Conservation (phyloP, 2,113 vertebrate genomes). For the Hydrolagus affinis region DNA sequence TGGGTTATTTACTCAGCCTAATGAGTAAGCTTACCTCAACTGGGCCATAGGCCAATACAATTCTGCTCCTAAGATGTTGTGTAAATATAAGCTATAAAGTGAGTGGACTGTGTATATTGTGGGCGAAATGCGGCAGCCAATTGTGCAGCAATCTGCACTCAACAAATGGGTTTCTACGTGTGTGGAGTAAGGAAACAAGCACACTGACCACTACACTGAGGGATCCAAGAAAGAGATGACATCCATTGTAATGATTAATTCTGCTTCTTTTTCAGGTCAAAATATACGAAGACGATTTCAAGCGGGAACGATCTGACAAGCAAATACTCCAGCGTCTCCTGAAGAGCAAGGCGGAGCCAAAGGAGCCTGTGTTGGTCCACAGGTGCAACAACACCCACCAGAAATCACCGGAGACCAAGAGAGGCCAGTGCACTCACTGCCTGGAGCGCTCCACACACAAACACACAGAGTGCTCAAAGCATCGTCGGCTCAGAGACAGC, state of each 20-base stretch:
- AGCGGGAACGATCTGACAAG: constrained; percentile 61
- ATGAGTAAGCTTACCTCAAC: too few species aligned
- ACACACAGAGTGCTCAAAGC: neutral
- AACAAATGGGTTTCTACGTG: too few species aligned
- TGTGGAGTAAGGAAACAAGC: too few species aligned
- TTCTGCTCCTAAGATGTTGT: too few species aligned
- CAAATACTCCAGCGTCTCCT: constrained; percentile 62
- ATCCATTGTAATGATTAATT: neutral
- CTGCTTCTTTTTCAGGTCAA: constrained; percentile 53
- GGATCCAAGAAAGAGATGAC: neutral
- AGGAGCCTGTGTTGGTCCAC: constrained; percentile 53
- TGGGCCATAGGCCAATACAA: too few species aligned
- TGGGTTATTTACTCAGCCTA: too few species aligned
- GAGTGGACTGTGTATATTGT: too few species aligned
- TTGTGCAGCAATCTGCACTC: too few species aligned
- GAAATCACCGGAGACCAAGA: constrained; percentile 36
- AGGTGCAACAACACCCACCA: constrained; percentile 57
- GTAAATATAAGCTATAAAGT: too few species aligned
- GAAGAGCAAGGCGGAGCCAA: constrained; percentile 48
- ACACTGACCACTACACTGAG: too few species aligned
- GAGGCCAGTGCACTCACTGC: constrained; percentile 43
- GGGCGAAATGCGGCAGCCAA: too few species aligned
- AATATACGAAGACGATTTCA: constrained; percentile 65
- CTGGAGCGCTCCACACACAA: constrained; percentile 36
- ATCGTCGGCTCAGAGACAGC: neutral